Evolutionary conservation across 1,140 invertebrate species (phyloP).

Genomic region (Calycopis cecrops): DNA sequence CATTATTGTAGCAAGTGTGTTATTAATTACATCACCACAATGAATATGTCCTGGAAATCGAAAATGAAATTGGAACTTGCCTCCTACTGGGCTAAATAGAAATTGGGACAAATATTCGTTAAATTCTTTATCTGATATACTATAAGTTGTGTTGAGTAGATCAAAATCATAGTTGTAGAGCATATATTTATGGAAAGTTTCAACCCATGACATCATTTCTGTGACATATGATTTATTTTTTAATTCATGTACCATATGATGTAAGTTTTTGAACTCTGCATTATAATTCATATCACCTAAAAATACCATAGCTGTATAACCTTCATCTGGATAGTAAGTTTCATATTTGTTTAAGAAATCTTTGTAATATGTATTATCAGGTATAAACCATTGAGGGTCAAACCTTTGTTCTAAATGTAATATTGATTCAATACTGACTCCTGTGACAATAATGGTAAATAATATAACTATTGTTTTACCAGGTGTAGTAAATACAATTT

Average conservation of each 20-base stretch:
- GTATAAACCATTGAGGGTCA: constrained; percentile 86
- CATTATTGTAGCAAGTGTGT: constrained; percentile 77
- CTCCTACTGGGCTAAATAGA: constrained; percentile 80
- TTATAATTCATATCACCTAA: constrained; percentile 81
- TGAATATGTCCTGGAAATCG: constrained; percentile 76
- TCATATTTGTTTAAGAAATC: constrained; percentile 76
- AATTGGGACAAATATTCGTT: constrained; percentile 81
- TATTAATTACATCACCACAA: constrained; percentile 77
- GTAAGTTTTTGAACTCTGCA: constrained; percentile 78
- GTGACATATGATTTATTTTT: constrained; percentile 74
- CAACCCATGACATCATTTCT: constrained; percentile 78
- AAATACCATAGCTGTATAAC: constrained; percentile 80
- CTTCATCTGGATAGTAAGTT: constrained; percentile 79
- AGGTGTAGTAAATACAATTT: constrained; percentile 76
- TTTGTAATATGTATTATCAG: constrained; percentile 81
- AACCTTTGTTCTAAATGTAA: constrained; percentile 83
- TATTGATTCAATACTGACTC: constrained; percentile 78
- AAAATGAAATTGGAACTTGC: constrained; percentile 82
- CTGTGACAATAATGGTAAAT: constrained; percentile 75
- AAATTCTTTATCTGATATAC: constrained; percentile 75
- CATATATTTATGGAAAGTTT: constrained; percentile 78
- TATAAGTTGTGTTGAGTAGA: constrained; percentile 56
- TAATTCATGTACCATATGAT: constrained; percentile 74
- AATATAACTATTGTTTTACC: constrained; percentile 79
- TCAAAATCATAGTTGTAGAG: constrained; percentile 68